These are phyloP conservation scores for Heliocidaris erythrogramma DNA, from an alignment of 35 echinoderm and acorn worm species.

Conservation along the genomic window DNA sequence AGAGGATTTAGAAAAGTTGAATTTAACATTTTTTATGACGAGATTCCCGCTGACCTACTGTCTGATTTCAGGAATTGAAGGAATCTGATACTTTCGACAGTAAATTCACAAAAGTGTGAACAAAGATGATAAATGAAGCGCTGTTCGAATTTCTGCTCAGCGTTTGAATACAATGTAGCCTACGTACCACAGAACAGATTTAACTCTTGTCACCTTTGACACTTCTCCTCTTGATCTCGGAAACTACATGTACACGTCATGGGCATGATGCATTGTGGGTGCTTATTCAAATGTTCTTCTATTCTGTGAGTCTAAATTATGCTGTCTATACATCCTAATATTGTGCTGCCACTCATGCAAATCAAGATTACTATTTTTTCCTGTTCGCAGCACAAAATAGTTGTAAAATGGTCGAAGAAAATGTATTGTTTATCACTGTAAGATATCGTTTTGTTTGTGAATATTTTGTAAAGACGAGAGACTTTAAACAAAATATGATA, in stretches of 20 bases:
- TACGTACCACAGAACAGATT: not conserved
- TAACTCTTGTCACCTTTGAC: not conserved
- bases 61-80: too few species aligned
- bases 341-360: not conserved
- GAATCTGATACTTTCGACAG: too few species aligned
- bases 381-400: not conserved
- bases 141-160: too few species aligned
- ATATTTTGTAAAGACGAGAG: constrained; percentile 3
- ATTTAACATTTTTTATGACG: too few species aligned
- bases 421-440: not conserved
- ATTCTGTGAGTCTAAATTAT: not conserved
- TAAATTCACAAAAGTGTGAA: too few species aligned
- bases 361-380: not conserved
- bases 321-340: not conserved
- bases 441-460: not conserved
- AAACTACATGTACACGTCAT: not conserved
- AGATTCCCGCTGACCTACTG: too few species aligned
- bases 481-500: not conserved
- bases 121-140: too few species aligned
- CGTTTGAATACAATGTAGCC: not conserved
- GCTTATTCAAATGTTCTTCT: not conserved
- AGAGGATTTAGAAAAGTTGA: too few species aligned
- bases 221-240: not conserved
- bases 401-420: not conserved
- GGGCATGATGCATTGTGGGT: not conserved